Percentiles rank a stretch among this genome's conserved stretches.
Conservation (phyloP, 1,140 invertebrate genomes). For the Telenomus remus region DNA sequence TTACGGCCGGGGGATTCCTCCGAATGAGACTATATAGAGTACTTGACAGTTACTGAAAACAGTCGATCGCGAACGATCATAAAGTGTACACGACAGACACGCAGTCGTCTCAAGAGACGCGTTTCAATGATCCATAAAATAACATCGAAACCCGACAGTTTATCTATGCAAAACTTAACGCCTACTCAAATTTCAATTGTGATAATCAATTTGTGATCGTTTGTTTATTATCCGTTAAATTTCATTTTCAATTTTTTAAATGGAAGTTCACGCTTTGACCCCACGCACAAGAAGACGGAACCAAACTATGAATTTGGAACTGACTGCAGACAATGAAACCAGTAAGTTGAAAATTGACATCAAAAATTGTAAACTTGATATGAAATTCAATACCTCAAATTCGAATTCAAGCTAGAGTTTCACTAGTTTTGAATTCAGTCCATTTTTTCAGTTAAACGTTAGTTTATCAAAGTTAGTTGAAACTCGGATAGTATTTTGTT, state of each 20-base stretch:
- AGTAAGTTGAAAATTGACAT: slow-evolving; percentile 54
- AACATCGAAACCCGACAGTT: not conserved
- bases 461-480: no score
- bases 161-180: slow-evolving; percentile 27
- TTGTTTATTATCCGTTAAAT: no score
- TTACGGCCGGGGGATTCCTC: slow-evolving; percentile 45
- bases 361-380: not conserved
- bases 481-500: no score
- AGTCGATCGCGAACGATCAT: slow-evolving; percentile 36
- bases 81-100: slow-evolving; percentile 14
- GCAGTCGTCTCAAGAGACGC: not conserved
- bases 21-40: slow-evolving; percentile 23
- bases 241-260: slow-evolving; percentile 44
- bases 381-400: not conserved
- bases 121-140: not conserved
- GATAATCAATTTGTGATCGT: slow-evolving; percentile 2
- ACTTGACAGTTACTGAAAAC: slow-evolving; percentile 38
- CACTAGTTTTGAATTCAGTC: no score
- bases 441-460: no score
- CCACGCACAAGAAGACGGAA: slow-evolving; percentile 62
- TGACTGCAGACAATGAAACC: slow-evolving; percentile 55
- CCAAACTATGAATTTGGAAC: slow-evolving; percentile 68
- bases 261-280: slow-evolving; percentile 59
- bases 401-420: no score
- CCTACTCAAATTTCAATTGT: slow-evolving; percentile 5